Conservation (phyloP, 2,888 invertebrate species). For the Ormyrus rosae region DNA sequence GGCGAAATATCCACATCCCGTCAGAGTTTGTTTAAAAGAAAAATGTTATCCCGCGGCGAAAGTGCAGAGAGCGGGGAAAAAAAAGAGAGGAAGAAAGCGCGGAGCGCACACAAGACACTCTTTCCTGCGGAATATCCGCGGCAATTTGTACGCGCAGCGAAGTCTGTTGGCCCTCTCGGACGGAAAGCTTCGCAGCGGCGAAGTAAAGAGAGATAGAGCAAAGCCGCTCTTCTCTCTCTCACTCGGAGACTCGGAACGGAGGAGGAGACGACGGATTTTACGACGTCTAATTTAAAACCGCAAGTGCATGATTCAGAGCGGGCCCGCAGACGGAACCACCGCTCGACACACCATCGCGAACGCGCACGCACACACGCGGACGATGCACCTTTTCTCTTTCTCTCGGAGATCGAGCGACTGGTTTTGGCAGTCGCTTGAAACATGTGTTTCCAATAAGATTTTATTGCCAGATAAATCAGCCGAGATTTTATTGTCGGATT, state of each 20-base stretch:
- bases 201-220: too few relatives aligned
- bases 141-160: constrained; percentile 33
- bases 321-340: constrained; percentile 42
- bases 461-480: constrained; percentile 72
- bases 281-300: constrained; percentile 70
- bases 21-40: not conserved
- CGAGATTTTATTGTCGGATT: constrained; percentile 69
- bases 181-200: too few relatives aligned
- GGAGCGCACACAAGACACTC: too few relatives aligned
- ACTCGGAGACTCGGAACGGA: not conserved
- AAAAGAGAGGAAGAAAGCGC: too few relatives aligned
- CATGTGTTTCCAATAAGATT: constrained; percentile 71
- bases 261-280: constrained; percentile 61
- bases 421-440: constrained; percentile 69
- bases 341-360: not conserved
- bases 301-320: constrained; percentile 66
- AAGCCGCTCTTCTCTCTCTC: not conserved
- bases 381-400: constrained; percentile 1
- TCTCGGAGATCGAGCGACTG: constrained; percentile 63
- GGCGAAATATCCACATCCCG: too few relatives aligned
- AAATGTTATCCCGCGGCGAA: too few relatives aligned
- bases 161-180: constrained; percentile 29
- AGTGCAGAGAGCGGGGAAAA: too few relatives aligned
- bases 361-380: not conserved
- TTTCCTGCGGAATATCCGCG: constrained; percentile 9